A percentile compares a stretch with the other conserved stretches of the same genome.
These are phyloP conservation scores for Nixonia krombeini DNA, from an alignment of 1,140 invertebrate genomes.

Conservation along the genomic window DNA sequence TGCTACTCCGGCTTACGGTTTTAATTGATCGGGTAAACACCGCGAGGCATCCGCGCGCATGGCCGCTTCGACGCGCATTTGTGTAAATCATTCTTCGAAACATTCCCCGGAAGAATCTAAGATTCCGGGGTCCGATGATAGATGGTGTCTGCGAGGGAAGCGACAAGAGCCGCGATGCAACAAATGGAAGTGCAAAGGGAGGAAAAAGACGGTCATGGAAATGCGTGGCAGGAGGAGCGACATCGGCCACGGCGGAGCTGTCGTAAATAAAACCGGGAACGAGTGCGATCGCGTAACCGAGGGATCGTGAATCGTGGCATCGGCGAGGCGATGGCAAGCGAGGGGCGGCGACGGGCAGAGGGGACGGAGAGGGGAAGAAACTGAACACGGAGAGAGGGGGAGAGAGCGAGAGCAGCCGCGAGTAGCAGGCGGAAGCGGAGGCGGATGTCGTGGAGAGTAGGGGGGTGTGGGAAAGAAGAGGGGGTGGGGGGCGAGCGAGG, in stretches of 20 bases:
- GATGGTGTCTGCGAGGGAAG: not conserved
- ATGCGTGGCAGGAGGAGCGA: constrained; percentile 46
- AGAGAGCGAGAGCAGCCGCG: constrained; percentile 46
- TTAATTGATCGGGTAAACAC: too few relatives aligned
- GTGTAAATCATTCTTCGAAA: too few relatives aligned
- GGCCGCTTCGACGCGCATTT: too few relatives aligned
- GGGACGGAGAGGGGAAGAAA: constrained; percentile 36
- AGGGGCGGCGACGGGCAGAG: too few relatives aligned
- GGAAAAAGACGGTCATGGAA: constrained; percentile 31
- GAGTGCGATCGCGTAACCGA: constrained; percentile 43
- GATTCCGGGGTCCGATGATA: not conserved
- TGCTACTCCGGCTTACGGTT: too few relatives aligned
- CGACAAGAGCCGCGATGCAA: constrained; percentile 13
- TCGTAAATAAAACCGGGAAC: constrained; percentile 40
- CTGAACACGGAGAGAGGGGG: constrained; percentile 45
- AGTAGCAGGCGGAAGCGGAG: constrained; percentile 52
- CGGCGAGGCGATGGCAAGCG: constrained; percentile 1
- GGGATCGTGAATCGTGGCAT: constrained; percentile 31
- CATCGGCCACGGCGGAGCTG: constrained; percentile 21
- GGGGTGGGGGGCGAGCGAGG: constrained; percentile 53
- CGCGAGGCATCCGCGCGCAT: too few relatives aligned
- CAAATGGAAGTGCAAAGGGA: not conserved
- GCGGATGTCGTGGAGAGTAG: too few relatives aligned
- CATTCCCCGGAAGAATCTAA: not conserved
- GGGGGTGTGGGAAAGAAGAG: constrained; percentile 55